Evolutionary conservation across 2,113 vertebrate genomes (phyloP).

Genomic region (Sander lucioperca): DNA sequence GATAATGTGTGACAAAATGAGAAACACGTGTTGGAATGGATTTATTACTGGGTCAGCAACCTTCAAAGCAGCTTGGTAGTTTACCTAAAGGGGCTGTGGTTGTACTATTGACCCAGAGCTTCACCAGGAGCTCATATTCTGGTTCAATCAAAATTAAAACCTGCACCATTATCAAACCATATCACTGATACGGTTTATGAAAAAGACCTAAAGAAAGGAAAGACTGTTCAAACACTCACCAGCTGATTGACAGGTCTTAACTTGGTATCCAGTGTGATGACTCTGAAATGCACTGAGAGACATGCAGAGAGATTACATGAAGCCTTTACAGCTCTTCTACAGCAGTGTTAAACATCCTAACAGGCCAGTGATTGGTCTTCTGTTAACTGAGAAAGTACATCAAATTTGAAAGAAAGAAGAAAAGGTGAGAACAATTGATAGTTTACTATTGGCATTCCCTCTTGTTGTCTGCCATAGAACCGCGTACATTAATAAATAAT

Average conservation of each 20-base stretch:
- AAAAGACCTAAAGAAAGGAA: neutral
- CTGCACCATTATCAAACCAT: neutral
- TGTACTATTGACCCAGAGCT: too few relatives aligned
- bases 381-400: too few relatives aligned
- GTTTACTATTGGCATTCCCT: neutral
- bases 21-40: neutral
- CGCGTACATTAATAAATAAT: too few relatives aligned
- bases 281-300: too few relatives aligned
- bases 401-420: too few relatives aligned
- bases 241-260: too few relatives aligned
- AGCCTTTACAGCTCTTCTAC: neutral
- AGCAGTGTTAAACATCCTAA: neutral
- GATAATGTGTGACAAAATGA: neutral
- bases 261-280: too few relatives aligned
- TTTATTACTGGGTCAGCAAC: neutral
- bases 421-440: too few relatives aligned
- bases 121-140: neutral
- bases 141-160: neutral
- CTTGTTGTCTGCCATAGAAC: too few relatives aligned
- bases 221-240: too few relatives aligned
- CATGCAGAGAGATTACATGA: neutral
- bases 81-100: too few relatives aligned
- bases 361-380: neutral
- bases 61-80: too few relatives aligned
- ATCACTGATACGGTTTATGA: neutral